Base-by-base conservation (phyloP, 2,888 invertebrate genomes). In the Andrena bicolor region DNA sequence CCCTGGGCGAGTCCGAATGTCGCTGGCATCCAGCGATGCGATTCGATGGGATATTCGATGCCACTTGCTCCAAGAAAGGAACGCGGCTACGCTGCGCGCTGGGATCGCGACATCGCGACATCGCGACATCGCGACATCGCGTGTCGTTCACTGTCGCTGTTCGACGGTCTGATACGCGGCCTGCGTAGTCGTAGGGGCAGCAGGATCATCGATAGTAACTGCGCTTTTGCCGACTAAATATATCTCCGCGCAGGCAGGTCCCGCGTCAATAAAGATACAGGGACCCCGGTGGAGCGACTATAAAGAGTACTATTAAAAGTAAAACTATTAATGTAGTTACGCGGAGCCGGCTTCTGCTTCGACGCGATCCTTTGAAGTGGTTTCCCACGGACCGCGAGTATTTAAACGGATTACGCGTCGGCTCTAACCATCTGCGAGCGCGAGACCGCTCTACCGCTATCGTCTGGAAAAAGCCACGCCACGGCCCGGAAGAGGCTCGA, bases 311-410 rank as follows among this genome's bases (percentile, higher is more conserved):
- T n/a, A n/a, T n/a, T n/a, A n/a, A n/a, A n/a, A n/a, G n/a, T n/a
- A n/a, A n/a, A n/a, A n/a, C n/a, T n/a, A n/a, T n/a, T n/a, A n/a
- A 64, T 74, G 65, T 69, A 48, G 78, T 63, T 48, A 32, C 56
- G 64, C 28, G 23, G 72, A n/a, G 16, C 35, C n/a, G 69, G 10
- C 51, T 58, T 84, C 82, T 77, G 82, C 76, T 86, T 72, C 51
- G 71, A 74, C 77, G 76, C 72, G 78, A 71, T 72, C 65, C 87
- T 89, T 89, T 89, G 89, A 89, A 86, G 89, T 86, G 89, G 89
- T 88, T 89, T 86, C 76, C 86, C 81, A 65, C 70, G 77, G 76
- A 71, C 73, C 77, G 68, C 75, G 87, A 49, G 53, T 77, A 86
- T 85, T 81, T 10, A 86, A 87, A 89, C 88, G 85, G 81, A n/a